Evolutionary conservation across 2,113 vertebrate genomes (phyloP).

Genomic region (Ondatra zibethicus): DNA sequence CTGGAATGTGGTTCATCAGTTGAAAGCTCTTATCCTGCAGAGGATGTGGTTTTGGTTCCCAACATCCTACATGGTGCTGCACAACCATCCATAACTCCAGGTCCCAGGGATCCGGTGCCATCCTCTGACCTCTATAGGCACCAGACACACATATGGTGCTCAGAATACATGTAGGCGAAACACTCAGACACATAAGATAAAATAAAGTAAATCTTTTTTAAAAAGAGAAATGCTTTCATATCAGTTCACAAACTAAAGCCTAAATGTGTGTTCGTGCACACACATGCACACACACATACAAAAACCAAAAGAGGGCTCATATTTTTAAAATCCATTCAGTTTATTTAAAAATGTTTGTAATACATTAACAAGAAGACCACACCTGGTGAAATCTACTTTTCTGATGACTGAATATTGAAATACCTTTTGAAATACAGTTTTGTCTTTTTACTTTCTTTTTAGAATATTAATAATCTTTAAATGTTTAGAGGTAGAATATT

Average conservation of each 20-base stretch:
- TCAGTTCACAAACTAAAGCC: slow-evolving; percentile 36
- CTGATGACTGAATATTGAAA: slow-evolving; percentile 8
- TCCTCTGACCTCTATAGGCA: background rate
- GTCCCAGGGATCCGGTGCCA: too few relatives aligned
- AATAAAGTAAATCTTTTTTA: background rate
- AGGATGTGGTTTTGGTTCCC: background rate
- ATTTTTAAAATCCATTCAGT: slow-evolving; percentile 20
- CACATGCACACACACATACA: too few relatives aligned
- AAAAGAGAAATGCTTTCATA: slow-evolving; percentile 8
- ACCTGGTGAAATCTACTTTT: slow-evolving; percentile 1
- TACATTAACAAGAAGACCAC: slow-evolving; percentile 23
- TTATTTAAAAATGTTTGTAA: background rate
- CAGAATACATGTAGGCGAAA: background rate
- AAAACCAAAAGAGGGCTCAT: background rate
- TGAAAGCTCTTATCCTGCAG: background rate
- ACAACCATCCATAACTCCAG: background rate
- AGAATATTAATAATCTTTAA: slow-evolving; percentile 15
- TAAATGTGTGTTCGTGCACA: background rate
- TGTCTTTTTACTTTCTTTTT: slow-evolving; percentile 39
- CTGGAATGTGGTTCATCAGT: too few relatives aligned
- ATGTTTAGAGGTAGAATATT: slow-evolving; percentile 1
- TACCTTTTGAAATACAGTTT: slow-evolving; percentile 22
- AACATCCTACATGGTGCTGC: background rate
- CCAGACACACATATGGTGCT: background rate
- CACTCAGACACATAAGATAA: background rate